A percentile compares a stretch with the other conserved stretches of the same genome.
These are phyloP conservation scores for Bradypus variegatus DNA, from an alignment of 2,797 vertebrate genomes.

Conservation along the genomic window DNA sequence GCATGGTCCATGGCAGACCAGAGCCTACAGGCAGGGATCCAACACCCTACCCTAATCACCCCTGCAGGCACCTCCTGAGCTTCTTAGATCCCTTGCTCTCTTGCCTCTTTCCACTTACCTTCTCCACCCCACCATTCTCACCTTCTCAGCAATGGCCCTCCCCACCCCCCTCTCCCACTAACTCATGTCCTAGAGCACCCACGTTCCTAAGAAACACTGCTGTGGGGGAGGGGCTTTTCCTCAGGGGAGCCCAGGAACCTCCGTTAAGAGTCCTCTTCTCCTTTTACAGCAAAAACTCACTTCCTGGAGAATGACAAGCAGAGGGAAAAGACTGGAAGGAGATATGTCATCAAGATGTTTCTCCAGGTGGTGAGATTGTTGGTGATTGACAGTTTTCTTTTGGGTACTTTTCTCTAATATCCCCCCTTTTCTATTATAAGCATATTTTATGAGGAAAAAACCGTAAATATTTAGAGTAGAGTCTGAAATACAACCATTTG, in stretches of 20 bases:
- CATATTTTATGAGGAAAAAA: background rate
- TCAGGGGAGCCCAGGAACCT: background rate
- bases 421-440: background rate
- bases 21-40: background rate
- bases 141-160: background rate
- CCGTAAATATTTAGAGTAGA: background rate
- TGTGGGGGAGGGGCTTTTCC: background rate
- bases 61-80: background rate
- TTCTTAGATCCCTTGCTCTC: background rate
- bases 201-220: background rate
- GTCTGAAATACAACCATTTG: background rate
- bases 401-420: background rate
- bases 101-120: background rate
- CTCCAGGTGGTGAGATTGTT: background rate
- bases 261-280: background rate
- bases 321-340: background rate
- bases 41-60: background rate
- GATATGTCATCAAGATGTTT: background rate
- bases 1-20: background rate
- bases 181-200: background rate
- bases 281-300: background rate
- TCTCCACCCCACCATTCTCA: background rate
- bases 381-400: background rate
- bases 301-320: conserved; percentile 8
- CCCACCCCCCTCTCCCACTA: no score